These are phyloP conservation scores for Peromyscus leucopus DNA, from an alignment of 2,113 vertebrate species.

Conservation along the genomic window DNA sequence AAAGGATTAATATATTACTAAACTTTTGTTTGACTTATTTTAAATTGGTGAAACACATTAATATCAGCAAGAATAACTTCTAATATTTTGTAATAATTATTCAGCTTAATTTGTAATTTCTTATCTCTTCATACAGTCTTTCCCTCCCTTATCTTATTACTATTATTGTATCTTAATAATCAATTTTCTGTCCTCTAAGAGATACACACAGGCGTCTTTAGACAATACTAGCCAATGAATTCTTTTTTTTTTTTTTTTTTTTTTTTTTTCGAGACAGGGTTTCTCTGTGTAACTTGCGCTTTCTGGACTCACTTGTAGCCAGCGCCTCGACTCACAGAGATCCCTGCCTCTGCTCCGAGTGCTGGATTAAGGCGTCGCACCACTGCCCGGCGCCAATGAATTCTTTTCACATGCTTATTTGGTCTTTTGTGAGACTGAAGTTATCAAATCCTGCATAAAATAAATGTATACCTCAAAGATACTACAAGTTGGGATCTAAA, in stretches of 20 bases:
- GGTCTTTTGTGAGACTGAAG: background rate
- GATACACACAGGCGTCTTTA: background rate
- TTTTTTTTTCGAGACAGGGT: too few species aligned
- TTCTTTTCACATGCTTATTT: background rate
- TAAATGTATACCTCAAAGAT: background rate
- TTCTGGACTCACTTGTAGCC: too few species aligned
- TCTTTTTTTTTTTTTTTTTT: too few species aligned
- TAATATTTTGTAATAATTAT: background rate
- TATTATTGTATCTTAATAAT: background rate
- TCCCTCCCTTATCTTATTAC: background rate
- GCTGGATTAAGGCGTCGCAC: too few species aligned
- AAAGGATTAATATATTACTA: background rate
- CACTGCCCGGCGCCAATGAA: too few species aligned
- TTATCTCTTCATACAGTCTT: background rate
- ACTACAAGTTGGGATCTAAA: background rate
- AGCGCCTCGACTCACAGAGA: too few species aligned
- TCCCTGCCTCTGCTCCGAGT: too few species aligned
- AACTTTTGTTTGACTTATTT: background rate
- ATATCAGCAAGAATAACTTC: background rate
- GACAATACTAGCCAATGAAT: background rate
- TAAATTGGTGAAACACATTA: background rate
- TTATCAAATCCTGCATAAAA: background rate
- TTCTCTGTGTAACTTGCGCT: too few species aligned
- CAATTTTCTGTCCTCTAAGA: background rate
- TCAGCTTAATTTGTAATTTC: background rate